Percentiles rank a stretch among this genome's conserved stretches.
Evolutionary conservation across 2,888 invertebrate genomes (phyloP).

Genomic region (Parthenolecanium corni): DNA sequence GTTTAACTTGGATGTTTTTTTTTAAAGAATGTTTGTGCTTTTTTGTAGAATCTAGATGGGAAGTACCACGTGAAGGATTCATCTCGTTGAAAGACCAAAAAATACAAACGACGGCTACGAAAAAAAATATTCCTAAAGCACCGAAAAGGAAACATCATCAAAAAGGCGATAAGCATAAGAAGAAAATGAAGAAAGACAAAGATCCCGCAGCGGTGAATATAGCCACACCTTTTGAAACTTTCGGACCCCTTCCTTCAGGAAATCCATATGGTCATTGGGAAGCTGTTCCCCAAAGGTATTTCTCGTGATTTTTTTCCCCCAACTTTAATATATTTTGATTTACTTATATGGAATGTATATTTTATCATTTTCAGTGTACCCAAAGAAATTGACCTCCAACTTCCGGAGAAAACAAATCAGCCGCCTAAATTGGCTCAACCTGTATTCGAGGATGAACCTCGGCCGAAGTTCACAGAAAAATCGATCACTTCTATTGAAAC

Average conservation of each 20-base stretch:
- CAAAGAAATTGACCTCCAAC: conserved; percentile 53
- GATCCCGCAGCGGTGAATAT: conserved; percentile 33
- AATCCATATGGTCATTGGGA: conserved; percentile 45
- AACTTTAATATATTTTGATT: not conserved
- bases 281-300: conserved; percentile 30
- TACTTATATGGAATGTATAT: too few species aligned
- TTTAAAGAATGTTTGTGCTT: too few species aligned
- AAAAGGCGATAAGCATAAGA: conserved; percentile 36
- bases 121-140: conserved; percentile 48
- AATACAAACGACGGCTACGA: conserved; percentile 41
- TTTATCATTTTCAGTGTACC: conserved; percentile 39
- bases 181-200: conserved; percentile 34
- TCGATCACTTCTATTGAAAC: conserved; percentile 32
- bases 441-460: conserved; percentile 34
- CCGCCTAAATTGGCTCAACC: conserved; percentile 31
- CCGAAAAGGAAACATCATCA: conserved; percentile 38
- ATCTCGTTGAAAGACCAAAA: conserved; percentile 35
- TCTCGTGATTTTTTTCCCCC: not conserved
- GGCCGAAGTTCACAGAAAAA: conserved; percentile 37
- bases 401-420: conserved; percentile 46
- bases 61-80: conserved; percentile 59
- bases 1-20: too few species aligned
- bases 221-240: conserved; percentile 34
- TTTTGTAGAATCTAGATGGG: conserved; percentile 60
- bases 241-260: conserved; percentile 47